Conservation (phyloP, 64 coral and sea anemone species). For the Cladopsammia gracilis region DNA sequence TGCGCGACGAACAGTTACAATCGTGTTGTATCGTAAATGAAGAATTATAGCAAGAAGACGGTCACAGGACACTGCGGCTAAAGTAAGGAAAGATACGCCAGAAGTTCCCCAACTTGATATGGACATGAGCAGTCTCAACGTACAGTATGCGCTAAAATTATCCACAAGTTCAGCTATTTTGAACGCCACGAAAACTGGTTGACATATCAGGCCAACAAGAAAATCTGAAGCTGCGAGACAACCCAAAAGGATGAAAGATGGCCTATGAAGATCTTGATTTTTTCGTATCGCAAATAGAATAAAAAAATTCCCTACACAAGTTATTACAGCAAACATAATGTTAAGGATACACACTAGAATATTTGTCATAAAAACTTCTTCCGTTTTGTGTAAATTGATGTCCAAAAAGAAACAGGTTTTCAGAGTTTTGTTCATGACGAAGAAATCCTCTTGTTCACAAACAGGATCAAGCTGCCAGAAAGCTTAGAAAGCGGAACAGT, state of each 20-base stretch:
- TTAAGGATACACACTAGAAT: constrained; percentile 51
- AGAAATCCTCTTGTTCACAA: neutral
- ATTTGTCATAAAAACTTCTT: constrained; percentile 36
- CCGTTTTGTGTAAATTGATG: neutral
- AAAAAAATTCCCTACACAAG: constrained; percentile 4
- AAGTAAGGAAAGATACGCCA: constrained; percentile 51
- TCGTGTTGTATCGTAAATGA: neutral
- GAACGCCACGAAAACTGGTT: no score
- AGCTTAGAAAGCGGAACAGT: no score
- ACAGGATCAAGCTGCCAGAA: no score
- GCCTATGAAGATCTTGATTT: constrained; percentile 7
- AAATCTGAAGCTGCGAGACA: no score
- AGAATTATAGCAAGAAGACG: constrained; percentile 34
- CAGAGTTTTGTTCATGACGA: neutral
- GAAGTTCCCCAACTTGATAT: neutral
- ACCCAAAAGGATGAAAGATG: constrained; percentile 55
- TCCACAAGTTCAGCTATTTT: no score
- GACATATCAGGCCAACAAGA: no score
- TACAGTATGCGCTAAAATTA: neutral
- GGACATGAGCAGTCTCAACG: neutral
- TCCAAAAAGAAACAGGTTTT: constrained; percentile 49
- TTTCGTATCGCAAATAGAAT: no score
- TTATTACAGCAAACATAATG: neutral
- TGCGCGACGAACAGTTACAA: constrained; percentile 42
- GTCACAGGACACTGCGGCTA: constrained; percentile 37